Conservation (phyloP, 1,140 invertebrate genomes). For the Cryptotermes secundus region DNA sequence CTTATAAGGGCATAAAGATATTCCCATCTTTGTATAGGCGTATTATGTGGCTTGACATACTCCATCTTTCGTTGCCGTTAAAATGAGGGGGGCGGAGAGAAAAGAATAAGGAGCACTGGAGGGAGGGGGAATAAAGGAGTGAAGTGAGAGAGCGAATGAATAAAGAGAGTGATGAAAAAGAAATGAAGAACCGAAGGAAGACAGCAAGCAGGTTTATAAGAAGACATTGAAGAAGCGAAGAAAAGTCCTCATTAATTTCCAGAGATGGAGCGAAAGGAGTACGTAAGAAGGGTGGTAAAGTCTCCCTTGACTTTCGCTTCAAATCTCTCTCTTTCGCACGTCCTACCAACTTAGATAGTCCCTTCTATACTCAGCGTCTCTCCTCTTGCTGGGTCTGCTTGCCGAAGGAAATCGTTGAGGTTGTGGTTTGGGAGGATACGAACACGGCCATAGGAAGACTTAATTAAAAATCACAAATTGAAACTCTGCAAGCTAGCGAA, state of each 20-base stretch:
- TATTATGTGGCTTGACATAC: not conserved
- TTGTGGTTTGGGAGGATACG: not conserved
- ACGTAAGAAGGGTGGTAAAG: not conserved
- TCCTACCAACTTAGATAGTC: not conserved
- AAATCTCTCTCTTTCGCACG: not conserved
- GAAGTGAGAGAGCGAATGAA: not conserved
- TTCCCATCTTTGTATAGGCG: not conserved
- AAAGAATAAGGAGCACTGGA: not conserved
- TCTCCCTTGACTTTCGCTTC: not conserved
- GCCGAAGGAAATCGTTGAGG: not conserved
- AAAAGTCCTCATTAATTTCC: constrained; percentile 13
- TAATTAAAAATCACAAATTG: constrained; percentile 20
- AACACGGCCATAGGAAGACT: not conserved
- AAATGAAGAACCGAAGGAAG: not conserved
- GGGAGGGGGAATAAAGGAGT: not conserved
- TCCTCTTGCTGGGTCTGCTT: not conserved
- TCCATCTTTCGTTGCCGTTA: not conserved
- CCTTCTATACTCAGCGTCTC: not conserved
- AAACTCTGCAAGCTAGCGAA: not conserved
- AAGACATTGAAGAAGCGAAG: not conserved
- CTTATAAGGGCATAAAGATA: not conserved
- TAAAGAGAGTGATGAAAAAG: not conserved
- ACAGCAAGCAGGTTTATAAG: not conserved
- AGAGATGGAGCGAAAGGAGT: not conserved
- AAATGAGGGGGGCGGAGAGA: not conserved